phyloP scores from a whole-genome alignment of 37 sponge, comb jelly and placozoan species.

The Amphimedon queenslandica region DNA sequence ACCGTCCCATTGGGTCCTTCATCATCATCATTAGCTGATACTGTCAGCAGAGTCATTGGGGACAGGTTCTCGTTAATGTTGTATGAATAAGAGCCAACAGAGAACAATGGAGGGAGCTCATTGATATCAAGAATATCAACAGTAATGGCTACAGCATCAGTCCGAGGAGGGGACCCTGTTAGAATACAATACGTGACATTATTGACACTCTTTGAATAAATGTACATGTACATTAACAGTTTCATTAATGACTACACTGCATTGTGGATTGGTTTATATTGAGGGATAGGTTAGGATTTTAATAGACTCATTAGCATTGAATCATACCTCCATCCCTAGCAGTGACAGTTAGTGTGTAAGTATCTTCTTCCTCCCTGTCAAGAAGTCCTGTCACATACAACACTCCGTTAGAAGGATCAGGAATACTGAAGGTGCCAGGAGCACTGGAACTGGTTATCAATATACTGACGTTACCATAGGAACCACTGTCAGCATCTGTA shows the following conservation, averaged over 20 bases:
- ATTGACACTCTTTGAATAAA: conserved; percentile 2
- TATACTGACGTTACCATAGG: conserved; percentile 25
- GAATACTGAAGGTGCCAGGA: conserved; percentile 9
- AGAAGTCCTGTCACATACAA: conserved; percentile 4
- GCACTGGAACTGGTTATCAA: conserved; percentile 2
- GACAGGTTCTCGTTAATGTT: conserved; percentile 5
- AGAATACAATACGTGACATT: background rate
- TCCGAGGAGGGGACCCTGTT: conserved; percentile 1
- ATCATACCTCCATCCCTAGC: conserved; percentile 18
- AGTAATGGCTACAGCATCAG: background rate
- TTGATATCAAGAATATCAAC: background rate
- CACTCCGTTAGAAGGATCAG: conserved; percentile 3
- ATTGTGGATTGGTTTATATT: background rate
- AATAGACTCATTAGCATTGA: too few species aligned
- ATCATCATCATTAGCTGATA: conserved; percentile 28
- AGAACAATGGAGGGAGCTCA: conserved; percentile 1
- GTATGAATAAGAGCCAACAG: background rate
- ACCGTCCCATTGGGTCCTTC: conserved; percentile 24
- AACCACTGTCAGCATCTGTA: conserved; percentile 29
- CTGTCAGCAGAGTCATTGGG: background rate
- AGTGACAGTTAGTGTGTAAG: conserved; percentile 21
- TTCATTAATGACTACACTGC: background rate
- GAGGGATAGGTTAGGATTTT: too few species aligned
- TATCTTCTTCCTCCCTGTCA: conserved; percentile 28
- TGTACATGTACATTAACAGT: too few species aligned